Evolutionary conservation across 2,888 invertebrate species (phyloP), one percentile per base, ranked within the genome.

Genomic region (Cephus pulcher): DNA sequence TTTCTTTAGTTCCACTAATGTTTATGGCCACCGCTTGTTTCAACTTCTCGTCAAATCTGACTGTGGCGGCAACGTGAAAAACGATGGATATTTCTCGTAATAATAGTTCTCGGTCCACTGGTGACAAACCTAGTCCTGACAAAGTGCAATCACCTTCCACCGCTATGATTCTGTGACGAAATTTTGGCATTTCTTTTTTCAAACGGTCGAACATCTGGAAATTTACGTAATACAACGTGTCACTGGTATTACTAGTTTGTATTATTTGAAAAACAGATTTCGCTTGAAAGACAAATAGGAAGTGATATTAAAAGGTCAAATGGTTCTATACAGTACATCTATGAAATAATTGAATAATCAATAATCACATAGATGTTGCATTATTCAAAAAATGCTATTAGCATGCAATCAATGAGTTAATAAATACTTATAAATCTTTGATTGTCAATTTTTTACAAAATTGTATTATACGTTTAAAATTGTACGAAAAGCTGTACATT

Each of bases 21-120:
- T 98, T 98, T 87, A 96, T 96, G 74, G 94, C 94, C 73, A 97
- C 93, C 0, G 98, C 96, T 1, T 95, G 92, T 89, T 95, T 94
- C 0, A 98, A 92, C 74, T 95, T 95, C 88, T 98, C 98, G 90
- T 97, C 96, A 87, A 98, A 98, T 86, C 95, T 94, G 9, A 98
- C 97, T 0, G 98, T 98, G 1, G 98, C 99, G 0, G 98, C 98
- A 12, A 96, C 96, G 89, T 99, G 98, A 91, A 99, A 96, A 76
- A 95, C 93, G 35, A 95, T 92, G 1, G 88, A 91, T 34, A 96
- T 95, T 90, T 96, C 94, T 6, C 95, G 93, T 0, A 92, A 92
- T 4, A 96, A 91, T 80, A 92, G 93, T 84, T 94, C 93, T 82
- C 95, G 93, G 86, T 96, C 95, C 11, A 92, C 92, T 0, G 93